Evolutionary conservation across 2,797 vertebrate species (phyloP).

Genomic region (Pseudocheirus occidentalis): DNA sequence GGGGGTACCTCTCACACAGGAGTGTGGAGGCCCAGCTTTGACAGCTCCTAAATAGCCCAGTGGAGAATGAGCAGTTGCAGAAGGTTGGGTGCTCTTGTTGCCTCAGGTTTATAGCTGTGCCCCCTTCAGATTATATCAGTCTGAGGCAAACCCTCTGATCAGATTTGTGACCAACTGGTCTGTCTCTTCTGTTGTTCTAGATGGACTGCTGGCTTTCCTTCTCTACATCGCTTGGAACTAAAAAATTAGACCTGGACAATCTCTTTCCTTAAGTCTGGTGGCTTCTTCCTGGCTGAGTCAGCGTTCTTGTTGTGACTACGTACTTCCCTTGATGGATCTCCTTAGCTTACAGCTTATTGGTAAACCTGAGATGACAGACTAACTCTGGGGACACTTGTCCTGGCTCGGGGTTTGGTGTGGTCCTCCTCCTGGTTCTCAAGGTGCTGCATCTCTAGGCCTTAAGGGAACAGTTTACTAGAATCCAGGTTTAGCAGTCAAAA

Average conservation of each 20-base stretch:
- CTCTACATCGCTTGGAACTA: neutral
- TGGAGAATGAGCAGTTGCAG: neutral
- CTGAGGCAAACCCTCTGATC: neutral
- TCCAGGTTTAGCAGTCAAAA: neutral
- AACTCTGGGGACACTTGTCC: neutral
- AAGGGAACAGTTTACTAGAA: neutral
- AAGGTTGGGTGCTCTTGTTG: neutral
- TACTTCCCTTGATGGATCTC: neutral
- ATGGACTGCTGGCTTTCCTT: neutral
- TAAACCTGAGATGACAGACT: neutral
- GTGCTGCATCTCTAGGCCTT: neutral
- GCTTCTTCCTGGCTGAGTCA: neutral
- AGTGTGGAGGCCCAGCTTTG: neutral
- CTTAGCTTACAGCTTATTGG: neutral
- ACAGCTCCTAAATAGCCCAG: neutral
- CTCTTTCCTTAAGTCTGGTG: neutral
- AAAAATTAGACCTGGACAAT: neutral
- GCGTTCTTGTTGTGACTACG: neutral
- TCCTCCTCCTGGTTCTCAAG: neutral
- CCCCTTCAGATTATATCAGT: neutral
- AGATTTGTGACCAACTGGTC: neutral
- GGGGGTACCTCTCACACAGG: neutral
- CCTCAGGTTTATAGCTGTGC: neutral
- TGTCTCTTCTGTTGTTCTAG: neutral
- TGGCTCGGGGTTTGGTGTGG: neutral